Percentiles rank a stretch among this genome's conserved stretches.
Evolutionary conservation across 2,797 vertebrate species (phyloP).

Genomic region (Poeciliopsis gracilis): DNA sequence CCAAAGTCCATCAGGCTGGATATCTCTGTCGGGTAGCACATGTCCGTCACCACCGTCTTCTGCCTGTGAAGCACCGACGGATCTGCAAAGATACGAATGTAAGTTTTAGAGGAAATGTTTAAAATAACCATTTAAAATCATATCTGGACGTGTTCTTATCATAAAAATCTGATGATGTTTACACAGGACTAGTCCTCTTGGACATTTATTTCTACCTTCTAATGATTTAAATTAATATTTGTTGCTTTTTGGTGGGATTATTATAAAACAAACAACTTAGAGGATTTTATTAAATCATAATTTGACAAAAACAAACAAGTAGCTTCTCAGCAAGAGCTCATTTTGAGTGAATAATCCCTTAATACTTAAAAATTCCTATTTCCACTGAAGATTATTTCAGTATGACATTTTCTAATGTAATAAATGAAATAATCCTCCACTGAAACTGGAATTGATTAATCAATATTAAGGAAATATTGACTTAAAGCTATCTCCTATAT

Average conservation of each 20-base stretch:
- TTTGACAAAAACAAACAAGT: not conserved
- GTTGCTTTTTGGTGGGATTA: not conserved
- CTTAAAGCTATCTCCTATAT: no score
- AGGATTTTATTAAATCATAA: not conserved
- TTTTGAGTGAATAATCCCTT: not conserved
- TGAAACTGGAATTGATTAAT: no score
- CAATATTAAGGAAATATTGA: no score
- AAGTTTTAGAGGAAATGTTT: not conserved
- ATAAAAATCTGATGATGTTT: not conserved
- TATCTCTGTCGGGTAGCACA: constrained; percentile 82
- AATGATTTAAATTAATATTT: not conserved
- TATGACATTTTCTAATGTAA: no score
- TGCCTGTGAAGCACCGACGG: constrained; percentile 75
- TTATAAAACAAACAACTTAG: not conserved
- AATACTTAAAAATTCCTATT: no score
- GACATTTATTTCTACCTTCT: not conserved
- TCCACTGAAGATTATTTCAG: no score
- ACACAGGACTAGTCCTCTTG: not conserved
- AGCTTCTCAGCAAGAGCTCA: no score
- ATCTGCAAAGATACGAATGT: constrained; percentile 61
- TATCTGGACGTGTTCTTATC: not conserved
- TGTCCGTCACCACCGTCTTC: constrained; percentile 79
- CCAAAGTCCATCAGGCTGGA: constrained; percentile 84
- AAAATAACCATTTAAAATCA: not conserved
- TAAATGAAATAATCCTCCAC: no score